Base-by-base conservation (phyloP, 1,140 invertebrate genomes). In the Meloidogyne exigua region DNA sequence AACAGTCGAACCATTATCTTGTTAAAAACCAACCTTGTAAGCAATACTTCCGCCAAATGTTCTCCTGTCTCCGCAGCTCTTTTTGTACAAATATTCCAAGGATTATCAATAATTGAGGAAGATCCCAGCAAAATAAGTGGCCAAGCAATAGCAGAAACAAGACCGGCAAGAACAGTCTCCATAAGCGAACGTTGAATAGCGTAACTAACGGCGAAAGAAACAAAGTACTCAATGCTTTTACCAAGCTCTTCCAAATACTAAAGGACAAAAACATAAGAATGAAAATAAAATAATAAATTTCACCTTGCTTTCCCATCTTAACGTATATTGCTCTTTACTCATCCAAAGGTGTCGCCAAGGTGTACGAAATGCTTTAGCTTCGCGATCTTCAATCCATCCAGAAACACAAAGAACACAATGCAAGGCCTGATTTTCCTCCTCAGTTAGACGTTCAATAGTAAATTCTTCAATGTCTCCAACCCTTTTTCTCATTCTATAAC, bases 121-220 rank as follows among this genome's bases (percentile, higher is more conserved):
- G 90, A 89, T 12, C 91, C 91, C 1, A 92, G 79, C 36, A 93
- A 83, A 28, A 91, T 90, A 12, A 91, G 88, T 25, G 92, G 92
- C 92, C 92, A 92, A 9, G 91, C 90, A 36, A 93, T 90, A 0
- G 92, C 92, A 65, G 90, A 89, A 65, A 92, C 88, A 2, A 64
- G 82, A 91, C 91, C 91, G 76, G 91, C 90, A 18, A 93, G 86
- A 72, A 92, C 90, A 23, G 92, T 92, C 76, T 91, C 91, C 86
- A 92, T 92, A 0, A 93, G 88, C n/a, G 91, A 91, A 87, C 92
- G 92, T 84, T 92, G 91, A 12, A 92, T 91, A 21, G 91, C 92
- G 86, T 91, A 89, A 15, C 90, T 89, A 26, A 92, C 89, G 57
- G 91, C 92, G 80, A 91, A 91, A 76, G 89, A 90, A 23, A 92